These are phyloP conservation scores for Takifugu bimaculatus DNA, from an alignment of 2,113 vertebrate species.

Conservation along the genomic window DNA sequence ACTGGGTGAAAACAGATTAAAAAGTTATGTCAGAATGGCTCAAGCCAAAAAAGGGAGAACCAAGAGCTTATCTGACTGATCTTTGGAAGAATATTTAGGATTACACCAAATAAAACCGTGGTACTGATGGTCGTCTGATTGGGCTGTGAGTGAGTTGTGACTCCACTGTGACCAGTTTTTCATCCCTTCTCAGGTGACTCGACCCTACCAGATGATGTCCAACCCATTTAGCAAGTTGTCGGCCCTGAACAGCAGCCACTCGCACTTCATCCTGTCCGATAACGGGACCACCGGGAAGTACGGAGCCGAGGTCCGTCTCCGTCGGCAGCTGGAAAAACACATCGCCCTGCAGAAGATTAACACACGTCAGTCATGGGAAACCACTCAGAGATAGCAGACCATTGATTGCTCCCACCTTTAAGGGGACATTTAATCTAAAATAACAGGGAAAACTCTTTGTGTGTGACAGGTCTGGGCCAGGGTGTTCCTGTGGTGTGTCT, in stretches of 20 bases:
- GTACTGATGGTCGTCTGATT: too few relatives aligned
- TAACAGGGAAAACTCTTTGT: background rate
- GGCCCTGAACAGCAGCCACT: conserved; percentile 89
- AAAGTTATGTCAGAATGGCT: too few relatives aligned
- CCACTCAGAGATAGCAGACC: too few relatives aligned
- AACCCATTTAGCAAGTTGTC: conserved; percentile 95
- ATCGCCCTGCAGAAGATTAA: conserved; percentile 98
- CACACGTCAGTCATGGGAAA: conserved; percentile 82
- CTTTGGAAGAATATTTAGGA: too few relatives aligned
- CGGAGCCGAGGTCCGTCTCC: conserved; percentile 87
- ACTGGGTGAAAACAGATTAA: too few relatives aligned
- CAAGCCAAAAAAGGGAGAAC: too few relatives aligned
- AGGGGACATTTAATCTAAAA: background rate
- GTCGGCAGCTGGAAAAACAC: conserved; percentile 93
- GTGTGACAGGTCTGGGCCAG: conserved; percentile 77
- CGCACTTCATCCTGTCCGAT: conserved; percentile 93
- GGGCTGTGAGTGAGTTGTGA: background rate
- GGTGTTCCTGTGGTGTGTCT: conserved; percentile 93
- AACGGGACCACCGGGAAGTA: conserved; percentile 92
- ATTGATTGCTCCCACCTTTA: conserved; percentile 15
- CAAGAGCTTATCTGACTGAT: background rate
- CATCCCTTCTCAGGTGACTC: conserved; percentile 77
- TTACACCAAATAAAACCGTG: too few relatives aligned
- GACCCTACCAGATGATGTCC: conserved; percentile 93
- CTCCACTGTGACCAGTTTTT: too few relatives aligned